A percentile compares a stretch with the other conserved stretches of the same genome.
Evolutionary conservation across 2,888 invertebrate species (phyloP).

Genomic region (Lissocephala sabroskyi): DNA sequence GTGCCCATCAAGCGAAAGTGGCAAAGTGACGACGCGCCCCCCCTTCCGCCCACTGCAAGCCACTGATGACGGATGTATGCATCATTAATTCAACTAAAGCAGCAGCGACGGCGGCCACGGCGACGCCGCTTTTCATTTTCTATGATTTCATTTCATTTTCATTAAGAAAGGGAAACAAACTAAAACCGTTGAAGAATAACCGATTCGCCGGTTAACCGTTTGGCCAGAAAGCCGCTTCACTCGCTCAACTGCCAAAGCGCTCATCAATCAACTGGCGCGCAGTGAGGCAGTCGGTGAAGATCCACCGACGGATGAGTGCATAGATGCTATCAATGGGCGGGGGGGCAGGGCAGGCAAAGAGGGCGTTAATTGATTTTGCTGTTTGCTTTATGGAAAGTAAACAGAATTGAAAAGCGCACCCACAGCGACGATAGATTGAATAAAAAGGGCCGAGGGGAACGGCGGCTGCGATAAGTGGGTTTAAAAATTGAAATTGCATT

Average conservation of each 20-base stretch:
- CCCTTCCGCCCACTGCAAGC: neutral
- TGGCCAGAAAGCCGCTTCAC: neutral
- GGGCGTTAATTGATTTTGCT: conserved; percentile 54
- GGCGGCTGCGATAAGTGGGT: conserved; percentile 10
- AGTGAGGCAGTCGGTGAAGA: neutral
- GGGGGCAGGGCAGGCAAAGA: too few relatives aligned
- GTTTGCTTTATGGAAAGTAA: conserved; percentile 17
- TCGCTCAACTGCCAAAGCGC: too few relatives aligned
- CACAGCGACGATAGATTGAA: conserved; percentile 41
- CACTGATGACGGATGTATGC: conserved; percentile 63
- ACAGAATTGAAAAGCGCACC: conserved; percentile 11
- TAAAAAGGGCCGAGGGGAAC: too few relatives aligned
- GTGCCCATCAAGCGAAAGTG: conserved; percentile 44
- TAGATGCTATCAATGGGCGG: conserved; percentile 17
- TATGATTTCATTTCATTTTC: conserved; percentile 30
- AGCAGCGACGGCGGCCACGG: conserved; percentile 12
- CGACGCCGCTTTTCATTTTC: conserved; percentile 30
- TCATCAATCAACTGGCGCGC: neutral
- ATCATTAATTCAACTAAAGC: conserved; percentile 57
- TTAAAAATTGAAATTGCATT: conserved; percentile 14
- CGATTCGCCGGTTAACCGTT: neutral
- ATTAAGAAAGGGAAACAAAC: conserved; percentile 3
- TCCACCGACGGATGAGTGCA: neutral
- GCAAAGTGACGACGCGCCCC: conserved; percentile 21
- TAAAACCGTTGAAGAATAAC: neutral